A percentile compares a stretch with the other conserved stretches of the same genome.
phyloP scores from a whole-genome alignment of 2,888 invertebrate genomes.

The Mesorhabditis sp. region DNA sequence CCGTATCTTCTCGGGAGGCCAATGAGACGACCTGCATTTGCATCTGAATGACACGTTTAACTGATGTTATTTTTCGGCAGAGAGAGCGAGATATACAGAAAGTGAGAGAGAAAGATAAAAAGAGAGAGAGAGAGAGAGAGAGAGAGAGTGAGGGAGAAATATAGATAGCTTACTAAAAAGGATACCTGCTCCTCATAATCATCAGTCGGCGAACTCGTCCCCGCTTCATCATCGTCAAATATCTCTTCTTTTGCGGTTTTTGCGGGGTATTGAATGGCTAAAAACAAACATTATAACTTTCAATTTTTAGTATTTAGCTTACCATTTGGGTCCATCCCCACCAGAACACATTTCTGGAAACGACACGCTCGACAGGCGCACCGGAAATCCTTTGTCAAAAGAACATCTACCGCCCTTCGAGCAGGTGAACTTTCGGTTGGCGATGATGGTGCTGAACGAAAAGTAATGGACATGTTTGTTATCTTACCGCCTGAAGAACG shows the following conservation, averaged over 20 bases:
- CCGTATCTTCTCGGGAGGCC: neutral
- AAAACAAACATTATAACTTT: neutral
- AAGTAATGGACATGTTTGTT: neutral
- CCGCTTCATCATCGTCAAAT: constrained; percentile 15
- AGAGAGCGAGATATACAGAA: too few relatives aligned
- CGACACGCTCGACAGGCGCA: constrained; percentile 44
- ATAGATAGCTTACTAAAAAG: too few relatives aligned
- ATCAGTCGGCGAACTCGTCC: neutral
- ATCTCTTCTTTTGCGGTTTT: constrained; percentile 10
- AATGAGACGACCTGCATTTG: neutral
- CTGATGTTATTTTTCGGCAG: too few relatives aligned
- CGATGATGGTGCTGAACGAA: constrained; percentile 29
- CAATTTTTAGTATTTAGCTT: neutral
- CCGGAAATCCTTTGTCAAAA: constrained; percentile 43
- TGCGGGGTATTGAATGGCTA: constrained; percentile 24
- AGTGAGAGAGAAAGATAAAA: too few relatives aligned
- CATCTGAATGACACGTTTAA: neutral
- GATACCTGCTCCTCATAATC: neutral
- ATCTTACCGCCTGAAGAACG: constrained; percentile 31
- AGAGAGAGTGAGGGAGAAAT: too few relatives aligned
- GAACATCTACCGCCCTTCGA: constrained; percentile 37
- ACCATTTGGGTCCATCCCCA: constrained; percentile 37
- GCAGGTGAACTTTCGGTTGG: constrained; percentile 29
- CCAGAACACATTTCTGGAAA: constrained; percentile 35
- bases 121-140: too few relatives aligned